Evolutionary conservation across 2,113 vertebrate genomes (phyloP).

Genomic region (Gnathonemus echidnorhynchus): DNA sequence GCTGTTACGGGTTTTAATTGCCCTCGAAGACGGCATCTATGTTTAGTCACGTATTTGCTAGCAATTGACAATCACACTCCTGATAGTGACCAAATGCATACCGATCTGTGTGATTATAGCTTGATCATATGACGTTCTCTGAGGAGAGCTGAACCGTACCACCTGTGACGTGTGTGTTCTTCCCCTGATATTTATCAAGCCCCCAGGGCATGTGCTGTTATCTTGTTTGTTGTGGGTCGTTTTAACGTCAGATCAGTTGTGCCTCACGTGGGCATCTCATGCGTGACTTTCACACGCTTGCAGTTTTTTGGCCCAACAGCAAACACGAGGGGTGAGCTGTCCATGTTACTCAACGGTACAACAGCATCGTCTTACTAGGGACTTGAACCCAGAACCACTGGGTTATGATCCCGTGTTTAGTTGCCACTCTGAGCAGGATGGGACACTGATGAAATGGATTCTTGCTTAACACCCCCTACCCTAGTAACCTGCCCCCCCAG

Average conservation of each 20-base stretch:
- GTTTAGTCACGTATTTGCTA: not conserved
- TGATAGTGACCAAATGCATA: not conserved
- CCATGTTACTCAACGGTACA: not conserved
- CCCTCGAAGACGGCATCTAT: not conserved
- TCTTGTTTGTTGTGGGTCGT: not conserved
- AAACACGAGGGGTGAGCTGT: not conserved
- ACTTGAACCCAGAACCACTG: not conserved
- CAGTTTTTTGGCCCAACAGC: not conserved
- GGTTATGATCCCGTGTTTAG: not conserved
- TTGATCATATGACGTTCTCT: not conserved
- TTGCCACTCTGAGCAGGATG: not conserved
- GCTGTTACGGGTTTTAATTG: not conserved
- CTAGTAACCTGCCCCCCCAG: not conserved
- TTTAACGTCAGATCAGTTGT: not conserved
- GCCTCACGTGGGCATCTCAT: not conserved
- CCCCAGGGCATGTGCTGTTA: not conserved
- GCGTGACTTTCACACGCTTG: not conserved
- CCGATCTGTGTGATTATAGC: not conserved
- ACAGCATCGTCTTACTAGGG: not conserved
- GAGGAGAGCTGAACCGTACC: not conserved
- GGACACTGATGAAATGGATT: not conserved
- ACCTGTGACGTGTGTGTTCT: not conserved
- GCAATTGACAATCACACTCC: not conserved
- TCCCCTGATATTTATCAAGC: not conserved
- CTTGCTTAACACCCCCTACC: not conserved